A percentile compares a stretch with the other conserved stretches of the same genome.
phyloP scores from a whole-genome alignment of 2,797 vertebrate species.

The Halcyon smyrnensis region DNA sequence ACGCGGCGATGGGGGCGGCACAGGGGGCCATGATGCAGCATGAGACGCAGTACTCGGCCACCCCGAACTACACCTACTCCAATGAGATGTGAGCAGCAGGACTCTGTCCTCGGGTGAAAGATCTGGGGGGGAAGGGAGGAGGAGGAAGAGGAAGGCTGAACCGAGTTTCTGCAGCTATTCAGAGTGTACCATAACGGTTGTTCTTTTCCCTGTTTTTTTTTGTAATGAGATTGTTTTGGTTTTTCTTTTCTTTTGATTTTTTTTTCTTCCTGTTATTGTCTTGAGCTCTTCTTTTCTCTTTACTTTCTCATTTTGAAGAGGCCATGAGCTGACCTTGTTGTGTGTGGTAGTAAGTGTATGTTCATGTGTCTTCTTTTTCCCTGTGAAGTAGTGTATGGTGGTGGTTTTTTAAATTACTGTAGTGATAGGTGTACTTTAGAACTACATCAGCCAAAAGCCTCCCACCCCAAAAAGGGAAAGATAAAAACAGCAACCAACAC shows the following conservation, averaged over 20 bases:
- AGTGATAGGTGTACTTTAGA: conserved; percentile 77
- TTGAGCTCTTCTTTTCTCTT: not conserved
- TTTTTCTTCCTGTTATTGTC: not conserved
- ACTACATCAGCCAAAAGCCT: conserved; percentile 62
- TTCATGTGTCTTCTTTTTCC: conserved; percentile 53
- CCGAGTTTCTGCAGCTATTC: conserved; percentile 54
- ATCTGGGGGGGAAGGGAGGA: conserved; percentile 22
- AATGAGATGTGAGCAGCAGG: conserved; percentile 90
- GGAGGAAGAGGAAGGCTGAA: conserved; percentile 17
- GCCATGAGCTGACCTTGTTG: conserved; percentile 26
- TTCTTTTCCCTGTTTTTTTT: conserved; percentile 47
- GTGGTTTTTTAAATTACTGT: conserved; percentile 68
- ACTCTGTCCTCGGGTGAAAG: conserved; percentile 14
- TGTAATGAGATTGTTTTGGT: conserved; percentile 32
- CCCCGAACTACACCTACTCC: conserved; percentile 95
- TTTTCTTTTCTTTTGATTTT: not conserved
- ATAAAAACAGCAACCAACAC: conserved; percentile 13
- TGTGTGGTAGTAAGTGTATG: conserved; percentile 14
- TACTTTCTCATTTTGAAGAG: conserved; percentile 20
- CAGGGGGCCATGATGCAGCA: conserved; percentile 87
- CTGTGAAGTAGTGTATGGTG: conserved; percentile 72
- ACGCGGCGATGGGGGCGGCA: conserved; percentile 89
- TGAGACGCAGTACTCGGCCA: conserved; percentile 86
- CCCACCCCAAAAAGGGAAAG: not conserved
- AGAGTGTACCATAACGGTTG: conserved; percentile 32